Base-by-base conservation (phyloP, 2,113 vertebrate genomes). In the Xenus cinereus region DNA sequence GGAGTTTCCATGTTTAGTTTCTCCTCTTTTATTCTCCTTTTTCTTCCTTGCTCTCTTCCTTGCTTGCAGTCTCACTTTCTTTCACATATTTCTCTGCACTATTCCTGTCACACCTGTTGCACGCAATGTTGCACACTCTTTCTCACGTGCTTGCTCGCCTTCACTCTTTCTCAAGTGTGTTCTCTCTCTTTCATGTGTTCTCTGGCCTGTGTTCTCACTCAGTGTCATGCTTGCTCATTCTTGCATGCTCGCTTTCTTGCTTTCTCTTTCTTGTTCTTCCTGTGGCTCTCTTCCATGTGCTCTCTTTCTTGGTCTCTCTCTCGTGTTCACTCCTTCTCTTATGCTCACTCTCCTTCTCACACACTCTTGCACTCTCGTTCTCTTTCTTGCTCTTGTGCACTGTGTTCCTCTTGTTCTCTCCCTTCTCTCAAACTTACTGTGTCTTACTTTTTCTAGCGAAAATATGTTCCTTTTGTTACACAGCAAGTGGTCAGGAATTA, bases 111-210 rank as follows among this genome's bases (percentile, higher is more conserved):
- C 28, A 54, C 8, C 41, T 57, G 9, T 33, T 18, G 5, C 1
- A 0, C 12, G 0, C 32, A 8, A 1, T 7, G 2, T 45, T 32
- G 7, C 6, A 5, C 12, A 13, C 19, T 32, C 13, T 59, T 39
- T 50, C 41, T 50, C 41, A 8, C 3, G 7, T 6, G 30, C 30
- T 71, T 4, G 3, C 73, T 79, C 4, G 2, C 23, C 74, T 39
- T 60, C 23, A 8, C 33, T 24, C 37, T 71, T 56, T 50, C 45
- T 74, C 48, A 67, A 14, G 10, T 7, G 2, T 4, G 0, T 3
- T 24, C 24, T 66, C 4, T 17, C 30, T 59, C 37, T 68, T 50
- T 26, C 37, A 11, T 16, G 19, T 39, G 6, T 21, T 79, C 3
- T 75, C 48, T 68, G 23, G 35, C 19, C 4, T 1, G 1, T 43